phyloP scores from a whole-genome alignment of 2,797 vertebrate genomes.

The Cercopithecus diana region DNA sequence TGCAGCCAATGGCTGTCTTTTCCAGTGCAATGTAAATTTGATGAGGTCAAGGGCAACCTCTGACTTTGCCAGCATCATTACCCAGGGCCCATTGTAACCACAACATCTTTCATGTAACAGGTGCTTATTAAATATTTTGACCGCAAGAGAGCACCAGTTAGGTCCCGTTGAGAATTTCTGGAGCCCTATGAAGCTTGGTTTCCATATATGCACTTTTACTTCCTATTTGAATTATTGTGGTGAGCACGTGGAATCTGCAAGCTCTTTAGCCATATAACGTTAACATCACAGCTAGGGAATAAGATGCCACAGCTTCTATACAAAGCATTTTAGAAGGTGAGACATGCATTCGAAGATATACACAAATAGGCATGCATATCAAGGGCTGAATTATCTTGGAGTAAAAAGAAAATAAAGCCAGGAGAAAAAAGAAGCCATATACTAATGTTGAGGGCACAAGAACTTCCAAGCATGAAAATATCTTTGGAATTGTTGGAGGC shows the following conservation, averaged over 20 bases:
- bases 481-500: not conserved
- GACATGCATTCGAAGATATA: not conserved
- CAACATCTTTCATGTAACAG: not conserved
- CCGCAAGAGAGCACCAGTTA: not conserved
- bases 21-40: not conserved
- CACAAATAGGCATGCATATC: not conserved
- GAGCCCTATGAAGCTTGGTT: not conserved
- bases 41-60: not conserved
- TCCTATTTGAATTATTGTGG: not conserved
- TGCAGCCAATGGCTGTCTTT: not conserved
- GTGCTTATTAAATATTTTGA: not conserved
- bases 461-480: not conserved
- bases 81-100: not conserved
- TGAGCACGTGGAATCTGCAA: not conserved
- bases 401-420: not conserved
- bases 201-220: not conserved
- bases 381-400: not conserved
- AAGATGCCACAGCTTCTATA: not conserved
- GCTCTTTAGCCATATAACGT: not conserved
- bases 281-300: not conserved
- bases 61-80: not conserved
- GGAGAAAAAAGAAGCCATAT: too few species aligned
- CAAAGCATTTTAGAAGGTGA: not conserved
- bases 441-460: not conserved
- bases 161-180: not conserved